phyloP scores from a whole-genome alignment of 1,140 invertebrate genomes.

The Procambarus clarkii region DNA sequence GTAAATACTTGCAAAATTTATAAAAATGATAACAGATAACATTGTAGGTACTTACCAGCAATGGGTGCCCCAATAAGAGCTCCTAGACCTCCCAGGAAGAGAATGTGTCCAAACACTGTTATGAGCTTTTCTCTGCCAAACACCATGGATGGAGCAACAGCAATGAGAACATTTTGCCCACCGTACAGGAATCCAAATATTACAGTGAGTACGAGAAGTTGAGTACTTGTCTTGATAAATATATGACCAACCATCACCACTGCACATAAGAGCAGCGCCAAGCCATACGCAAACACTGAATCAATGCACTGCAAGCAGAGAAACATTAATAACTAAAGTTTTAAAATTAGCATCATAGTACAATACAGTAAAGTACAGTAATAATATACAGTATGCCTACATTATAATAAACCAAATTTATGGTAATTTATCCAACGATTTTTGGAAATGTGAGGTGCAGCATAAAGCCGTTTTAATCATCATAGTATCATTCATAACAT shows the following conservation, averaged over 20 bases:
- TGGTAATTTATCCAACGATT: too few relatives aligned
- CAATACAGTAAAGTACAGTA: too few relatives aligned
- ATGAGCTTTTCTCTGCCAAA: constrained; percentile 50
- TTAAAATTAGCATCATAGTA: too few relatives aligned
- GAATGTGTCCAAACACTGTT: constrained; percentile 55
- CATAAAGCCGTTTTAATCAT: too few relatives aligned
- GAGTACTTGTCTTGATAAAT: constrained; percentile 18
- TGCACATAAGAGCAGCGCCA: constrained; percentile 24
- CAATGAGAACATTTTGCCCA: constrained; percentile 43
- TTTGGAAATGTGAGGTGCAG: too few relatives aligned
- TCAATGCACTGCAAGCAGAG: constrained; percentile 32
- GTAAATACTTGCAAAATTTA: too few relatives aligned
- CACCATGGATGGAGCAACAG: constrained; percentile 41
- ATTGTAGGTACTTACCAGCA: constrained; percentile 25
- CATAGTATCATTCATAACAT: too few relatives aligned
- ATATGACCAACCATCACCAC: constrained; percentile 24
- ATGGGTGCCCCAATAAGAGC: constrained; percentile 49
- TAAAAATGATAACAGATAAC: too few relatives aligned
- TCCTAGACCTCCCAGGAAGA: constrained; percentile 54
- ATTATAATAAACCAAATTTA: too few relatives aligned
- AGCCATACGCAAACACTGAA: constrained; percentile 15
- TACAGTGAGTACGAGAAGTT: constrained; percentile 19
- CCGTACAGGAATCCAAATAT: constrained; percentile 46
- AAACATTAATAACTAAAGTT: not conserved
- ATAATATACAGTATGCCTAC: too few relatives aligned